Percentiles rank a stretch among this genome's conserved stretches.
phyloP scores from a whole-genome alignment of 2,888 invertebrate species.

The Agrochola macilenta region DNA sequence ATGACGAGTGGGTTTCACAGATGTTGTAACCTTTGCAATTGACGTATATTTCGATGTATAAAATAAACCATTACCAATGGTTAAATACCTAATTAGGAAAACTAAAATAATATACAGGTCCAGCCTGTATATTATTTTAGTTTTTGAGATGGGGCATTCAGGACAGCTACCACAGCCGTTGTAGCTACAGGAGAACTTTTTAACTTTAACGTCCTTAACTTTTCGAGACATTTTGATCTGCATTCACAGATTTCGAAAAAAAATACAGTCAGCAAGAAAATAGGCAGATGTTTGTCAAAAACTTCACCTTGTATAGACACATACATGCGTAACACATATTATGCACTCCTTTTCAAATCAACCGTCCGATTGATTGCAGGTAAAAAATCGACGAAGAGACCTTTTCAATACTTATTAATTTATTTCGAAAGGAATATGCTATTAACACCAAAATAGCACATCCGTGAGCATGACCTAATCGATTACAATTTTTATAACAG shows the following conservation, averaged over 20 bases:
- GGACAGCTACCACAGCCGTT: no score
- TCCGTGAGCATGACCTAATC: slow-evolving; percentile 20
- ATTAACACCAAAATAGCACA: slow-evolving; percentile 20
- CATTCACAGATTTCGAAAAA: no score
- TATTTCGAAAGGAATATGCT: slow-evolving; percentile 9
- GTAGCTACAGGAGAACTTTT: no score
- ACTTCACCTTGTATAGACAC: no score
- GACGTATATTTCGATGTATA: neutral
- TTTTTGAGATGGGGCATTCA: no score
- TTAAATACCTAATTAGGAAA: slow-evolving; percentile 5
- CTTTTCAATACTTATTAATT: slow-evolving; percentile 36
- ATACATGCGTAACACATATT: neutral
- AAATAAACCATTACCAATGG: neutral
- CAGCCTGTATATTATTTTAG: no score
- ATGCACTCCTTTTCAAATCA: neutral
- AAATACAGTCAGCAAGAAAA: no score
- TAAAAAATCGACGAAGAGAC: slow-evolving; percentile 32
- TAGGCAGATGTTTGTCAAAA: no score
- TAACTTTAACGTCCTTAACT: no score
- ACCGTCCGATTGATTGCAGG: neutral
- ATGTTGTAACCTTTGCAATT: slow-evolving; percentile 4
- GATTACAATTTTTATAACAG: neutral
- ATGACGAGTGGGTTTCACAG: neutral
- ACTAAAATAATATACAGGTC: neutral
- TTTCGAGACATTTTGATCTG: no score